Evolutionary conservation across 2,888 invertebrate genomes (phyloP), one percentile per base, ranked within the genome.

Genomic region (Aethes cnicana): DNA sequence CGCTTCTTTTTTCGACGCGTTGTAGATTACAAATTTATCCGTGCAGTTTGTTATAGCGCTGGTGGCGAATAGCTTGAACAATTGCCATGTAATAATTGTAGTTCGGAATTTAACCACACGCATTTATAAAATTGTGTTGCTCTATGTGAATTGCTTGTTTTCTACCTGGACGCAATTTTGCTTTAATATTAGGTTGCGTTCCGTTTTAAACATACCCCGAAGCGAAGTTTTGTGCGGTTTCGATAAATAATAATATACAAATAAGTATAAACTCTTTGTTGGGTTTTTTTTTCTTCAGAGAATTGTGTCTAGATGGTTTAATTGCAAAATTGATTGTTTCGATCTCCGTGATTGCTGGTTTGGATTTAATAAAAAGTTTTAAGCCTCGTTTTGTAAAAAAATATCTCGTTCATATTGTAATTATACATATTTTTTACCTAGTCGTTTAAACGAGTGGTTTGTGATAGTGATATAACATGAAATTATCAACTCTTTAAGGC

Each of bases 1-100:
- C 56, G 57, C 55, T 72, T 72, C 74, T 72, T 82, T 81, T 80
- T 77, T 77, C 63, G 41, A 33, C 47, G 33, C 23, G 21, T 4
- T 36, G 21, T 23, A 36, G 21, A 41, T 18, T 9, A 17, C 35
- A 43, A 50, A 21, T 11, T 43, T 36, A 28, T 9, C 7, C 3
- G 6, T 43, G 30, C 49, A 14, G 43, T 18, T 50, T 17, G n/a
- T 21, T 12, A 9, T 5, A 17, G 33, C 28, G 12, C 28, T 36
- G 17, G 9, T 2, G 9, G 3, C 12, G 6, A 35, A 35, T 16
- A 16, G 26, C 12, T 14, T 32, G 4, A 4, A 4, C 11, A 11
- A 23, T 9, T 4, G 23, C 1, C 28, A 12, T 3, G 21, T 14
- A 12, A 8, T 21, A 3, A 8, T 20, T 30, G 9, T 36, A 35